Percentiles rank a stretch among this genome's conserved stretches.
These are phyloP conservation scores for Siphamia tubifer DNA, from an alignment of 2,113 vertebrate species.

Conservation along the genomic window DNA sequence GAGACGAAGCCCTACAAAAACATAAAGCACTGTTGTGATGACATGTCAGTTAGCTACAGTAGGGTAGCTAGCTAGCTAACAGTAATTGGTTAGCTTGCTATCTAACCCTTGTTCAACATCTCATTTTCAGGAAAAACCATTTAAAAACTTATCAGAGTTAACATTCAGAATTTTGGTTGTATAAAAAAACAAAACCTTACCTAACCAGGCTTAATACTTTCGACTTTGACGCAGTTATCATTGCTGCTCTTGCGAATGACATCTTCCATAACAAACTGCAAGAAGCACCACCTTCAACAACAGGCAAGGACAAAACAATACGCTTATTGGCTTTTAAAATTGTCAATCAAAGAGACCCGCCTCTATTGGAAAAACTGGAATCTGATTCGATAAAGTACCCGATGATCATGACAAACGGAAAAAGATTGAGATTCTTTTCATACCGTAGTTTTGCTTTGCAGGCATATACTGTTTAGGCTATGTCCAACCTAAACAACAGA, in stretches of 20 bases:
- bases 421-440: fast-evolving
- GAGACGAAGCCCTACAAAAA: constrained; percentile 49
- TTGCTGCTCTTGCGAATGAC: constrained; percentile 45
- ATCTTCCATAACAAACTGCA: constrained; percentile 66
- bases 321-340: constrained; percentile 37
- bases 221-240: constrained; percentile 60
- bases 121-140: fast-evolving
- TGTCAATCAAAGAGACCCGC: neutral
- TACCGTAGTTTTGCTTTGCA: neutral
- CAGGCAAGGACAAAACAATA: fast-evolving
- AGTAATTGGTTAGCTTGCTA: no score
- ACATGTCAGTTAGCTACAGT: neutral
- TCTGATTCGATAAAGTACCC: constrained; percentile 22
- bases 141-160: neutral
- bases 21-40: neutral
- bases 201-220: constrained; percentile 49
- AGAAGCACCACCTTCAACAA: neutral
- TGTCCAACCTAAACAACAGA: fast-evolving
- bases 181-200: constrained; percentile 26
- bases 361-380: neutral
- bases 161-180: fast-evolving
- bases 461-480: fast-evolving
- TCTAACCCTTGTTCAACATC: no score
- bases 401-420: fast-evolving
- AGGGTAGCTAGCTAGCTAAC: neutral